Evolutionary conservation across 2,113 vertebrate species (phyloP).

Genomic region (Corvus hawaiiensis): DNA sequence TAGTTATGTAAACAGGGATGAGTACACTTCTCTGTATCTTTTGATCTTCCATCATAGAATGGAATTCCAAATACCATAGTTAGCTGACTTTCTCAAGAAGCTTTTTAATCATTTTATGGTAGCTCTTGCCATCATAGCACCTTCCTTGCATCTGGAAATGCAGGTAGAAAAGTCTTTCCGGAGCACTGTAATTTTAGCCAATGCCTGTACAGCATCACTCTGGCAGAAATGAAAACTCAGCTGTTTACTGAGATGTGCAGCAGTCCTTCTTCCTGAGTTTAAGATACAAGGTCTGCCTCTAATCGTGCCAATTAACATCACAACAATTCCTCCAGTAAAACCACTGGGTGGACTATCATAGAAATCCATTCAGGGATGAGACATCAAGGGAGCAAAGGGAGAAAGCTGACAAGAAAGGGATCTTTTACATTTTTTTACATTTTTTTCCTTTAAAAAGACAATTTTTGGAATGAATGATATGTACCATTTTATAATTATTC

Average conservation of each 20-base stretch:
- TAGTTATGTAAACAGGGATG: not conserved
- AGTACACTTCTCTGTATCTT: not conserved
- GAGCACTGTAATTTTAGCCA: conserved; percentile 15
- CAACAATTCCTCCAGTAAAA: not conserved
- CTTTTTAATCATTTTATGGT: not conserved
- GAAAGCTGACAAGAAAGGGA: not conserved
- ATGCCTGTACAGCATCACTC: not conserved
- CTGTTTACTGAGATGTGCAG: not conserved
- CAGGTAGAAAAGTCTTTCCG: not conserved
- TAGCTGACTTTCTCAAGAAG: not conserved
- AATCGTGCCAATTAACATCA: not conserved
- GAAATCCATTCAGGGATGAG: not conserved
- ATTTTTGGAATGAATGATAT: not conserved
- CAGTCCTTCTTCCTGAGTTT: not conserved
- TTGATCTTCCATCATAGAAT: not conserved
- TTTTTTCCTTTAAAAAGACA: not conserved
- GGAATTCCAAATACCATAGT: not conserved
- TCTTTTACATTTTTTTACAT: not conserved
- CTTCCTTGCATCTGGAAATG: not conserved
- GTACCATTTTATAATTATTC: not conserved
- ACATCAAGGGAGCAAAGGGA: not conserved
- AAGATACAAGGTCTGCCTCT: not conserved
- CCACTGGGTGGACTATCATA: not conserved
- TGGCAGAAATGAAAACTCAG: not conserved
- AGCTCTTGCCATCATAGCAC: not conserved